These are phyloP conservation scores for Napeogenes sylphis DNA, from an alignment of 2,888 invertebrate genomes.

Conservation along the genomic window DNA sequence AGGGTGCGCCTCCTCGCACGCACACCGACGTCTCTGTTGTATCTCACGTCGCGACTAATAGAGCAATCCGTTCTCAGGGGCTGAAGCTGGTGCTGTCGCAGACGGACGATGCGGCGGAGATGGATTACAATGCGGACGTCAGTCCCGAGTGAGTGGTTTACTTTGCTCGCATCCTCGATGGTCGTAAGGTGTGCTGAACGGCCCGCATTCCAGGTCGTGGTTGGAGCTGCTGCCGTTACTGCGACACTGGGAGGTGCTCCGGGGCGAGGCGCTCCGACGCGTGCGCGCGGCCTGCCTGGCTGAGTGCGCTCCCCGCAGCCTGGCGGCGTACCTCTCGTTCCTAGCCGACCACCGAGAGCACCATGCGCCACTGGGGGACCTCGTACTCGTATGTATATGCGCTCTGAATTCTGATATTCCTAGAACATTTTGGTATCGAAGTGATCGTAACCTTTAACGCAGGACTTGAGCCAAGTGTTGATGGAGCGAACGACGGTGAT, in stretches of 20 bases:
- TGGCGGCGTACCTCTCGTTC: conserved; percentile 52
- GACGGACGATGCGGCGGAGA: conserved; percentile 67
- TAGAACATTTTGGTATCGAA: no score
- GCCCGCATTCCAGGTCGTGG: conserved; percentile 52
- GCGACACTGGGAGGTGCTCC: conserved; percentile 86
- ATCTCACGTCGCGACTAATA: no score
- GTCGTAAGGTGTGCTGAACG: neutral
- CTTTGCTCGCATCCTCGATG: neutral
- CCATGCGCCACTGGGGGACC: conserved; percentile 33
- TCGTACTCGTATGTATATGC: conserved; percentile 44
- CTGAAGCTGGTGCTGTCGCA: conserved; percentile 83
- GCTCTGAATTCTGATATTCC: neutral
- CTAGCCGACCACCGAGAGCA: conserved; percentile 89
- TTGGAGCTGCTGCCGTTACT: conserved; percentile 80
- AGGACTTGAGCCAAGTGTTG: conserved; percentile 92
- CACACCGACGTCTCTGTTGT: neutral
- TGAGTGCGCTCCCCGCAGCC: conserved; percentile 86
- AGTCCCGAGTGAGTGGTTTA: conserved; percentile 65
- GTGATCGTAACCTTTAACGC: neutral
- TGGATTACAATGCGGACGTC: conserved; percentile 69
- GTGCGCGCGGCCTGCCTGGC: conserved; percentile 93
- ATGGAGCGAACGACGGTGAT: conserved; percentile 94
- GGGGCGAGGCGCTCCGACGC: conserved; percentile 82
- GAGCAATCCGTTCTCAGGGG: conserved; percentile 63
- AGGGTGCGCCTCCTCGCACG: conserved; percentile 54